phyloP scores from a whole-genome alignment of 2,113 vertebrate species.

The Pholis gunnellus region DNA sequence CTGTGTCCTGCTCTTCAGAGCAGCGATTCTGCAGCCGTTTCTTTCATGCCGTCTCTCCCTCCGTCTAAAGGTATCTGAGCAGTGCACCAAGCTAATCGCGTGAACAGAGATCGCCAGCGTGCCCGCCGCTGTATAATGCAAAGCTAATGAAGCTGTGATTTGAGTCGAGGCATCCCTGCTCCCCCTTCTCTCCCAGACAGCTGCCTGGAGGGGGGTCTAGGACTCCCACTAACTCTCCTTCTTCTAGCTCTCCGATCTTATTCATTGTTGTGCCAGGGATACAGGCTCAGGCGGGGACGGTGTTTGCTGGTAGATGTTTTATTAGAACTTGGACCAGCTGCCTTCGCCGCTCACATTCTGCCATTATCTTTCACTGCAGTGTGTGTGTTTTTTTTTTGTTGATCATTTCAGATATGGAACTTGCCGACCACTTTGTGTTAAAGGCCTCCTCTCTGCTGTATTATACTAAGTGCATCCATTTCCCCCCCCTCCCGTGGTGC shows the following conservation, averaged over 20 bases:
- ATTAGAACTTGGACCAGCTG: not conserved
- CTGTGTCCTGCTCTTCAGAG: not conserved
- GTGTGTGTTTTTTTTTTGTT: slow-evolving; percentile 2
- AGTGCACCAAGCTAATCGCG: slow-evolving; percentile 6
- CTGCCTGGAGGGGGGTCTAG: slow-evolving; percentile 16
- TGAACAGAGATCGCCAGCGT: slow-evolving; percentile 3
- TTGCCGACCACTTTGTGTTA: slow-evolving; percentile 36
- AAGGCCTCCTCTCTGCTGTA: slow-evolving; percentile 40
- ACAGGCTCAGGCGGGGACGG: not conserved
- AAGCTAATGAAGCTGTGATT: slow-evolving; percentile 52
- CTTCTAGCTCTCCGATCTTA: not conserved
- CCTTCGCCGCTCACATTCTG: not conserved
- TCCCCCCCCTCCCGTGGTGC: not conserved
- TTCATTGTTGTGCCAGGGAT: slow-evolving; percentile 6
- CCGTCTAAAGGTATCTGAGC: slow-evolving; percentile 9
- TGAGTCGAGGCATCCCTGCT: slow-evolving; percentile 9
- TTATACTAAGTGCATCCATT: slow-evolving; percentile 67
- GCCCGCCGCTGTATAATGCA: slow-evolving; percentile 47
- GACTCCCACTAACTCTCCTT: slow-evolving; percentile 15
- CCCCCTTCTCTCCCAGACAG: slow-evolving; percentile 17
- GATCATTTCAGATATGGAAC: slow-evolving; percentile 25
- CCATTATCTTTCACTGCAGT: slow-evolving; percentile 4
- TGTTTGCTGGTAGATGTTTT: not conserved
- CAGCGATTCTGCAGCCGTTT: not conserved
- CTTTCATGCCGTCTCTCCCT: not conserved